A percentile compares a stretch with the other conserved stretches of the same genome.
These are phyloP conservation scores for Ephestia elutella DNA, from an alignment of 1,140 invertebrate genomes.

Conservation along the genomic window DNA sequence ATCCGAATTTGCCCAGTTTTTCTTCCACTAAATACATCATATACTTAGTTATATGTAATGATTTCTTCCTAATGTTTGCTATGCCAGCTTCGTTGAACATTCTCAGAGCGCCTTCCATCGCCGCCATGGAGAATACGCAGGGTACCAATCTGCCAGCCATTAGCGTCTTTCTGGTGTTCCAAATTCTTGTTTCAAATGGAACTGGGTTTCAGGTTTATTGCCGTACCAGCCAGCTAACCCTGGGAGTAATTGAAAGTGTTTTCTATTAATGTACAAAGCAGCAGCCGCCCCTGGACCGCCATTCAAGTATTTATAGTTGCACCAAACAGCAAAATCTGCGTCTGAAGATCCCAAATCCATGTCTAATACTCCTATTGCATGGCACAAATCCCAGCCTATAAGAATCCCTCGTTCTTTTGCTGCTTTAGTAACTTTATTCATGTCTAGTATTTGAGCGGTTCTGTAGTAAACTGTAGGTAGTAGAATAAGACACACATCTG, in stretches of 20 bases:
- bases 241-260: conserved; percentile 44
- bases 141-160: conserved; percentile 59
- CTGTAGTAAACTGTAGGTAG: conserved; percentile 54
- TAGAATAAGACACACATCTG: conserved; percentile 48
- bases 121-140: conserved; percentile 42
- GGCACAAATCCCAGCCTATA: conserved; percentile 60
- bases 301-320: conserved; percentile 63
- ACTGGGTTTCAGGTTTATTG: conserved; percentile 49
- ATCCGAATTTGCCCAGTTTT: conserved; percentile 37
- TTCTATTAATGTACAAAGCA: conserved; percentile 51
- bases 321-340: conserved; percentile 60
- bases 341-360: conserved; percentile 46
- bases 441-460: conserved; percentile 54
- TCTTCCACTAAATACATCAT: conserved; percentile 57
- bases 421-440: conserved; percentile 43
- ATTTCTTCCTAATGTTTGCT: conserved; percentile 46
- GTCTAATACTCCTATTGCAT: conserved; percentile 45
- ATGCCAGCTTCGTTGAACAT: conserved; percentile 50
- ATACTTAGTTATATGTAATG: conserved; percentile 50
- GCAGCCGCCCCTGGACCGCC: conserved; percentile 51
- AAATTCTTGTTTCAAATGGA: conserved; percentile 49
- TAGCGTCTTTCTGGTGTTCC: conserved; percentile 49
- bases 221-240: conserved; percentile 60
- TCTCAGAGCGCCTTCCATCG: conserved; percentile 47
- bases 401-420: conserved; percentile 43